Conservation (phyloP, 2,888 invertebrate species). For the Uloborus plumipes region DNA sequence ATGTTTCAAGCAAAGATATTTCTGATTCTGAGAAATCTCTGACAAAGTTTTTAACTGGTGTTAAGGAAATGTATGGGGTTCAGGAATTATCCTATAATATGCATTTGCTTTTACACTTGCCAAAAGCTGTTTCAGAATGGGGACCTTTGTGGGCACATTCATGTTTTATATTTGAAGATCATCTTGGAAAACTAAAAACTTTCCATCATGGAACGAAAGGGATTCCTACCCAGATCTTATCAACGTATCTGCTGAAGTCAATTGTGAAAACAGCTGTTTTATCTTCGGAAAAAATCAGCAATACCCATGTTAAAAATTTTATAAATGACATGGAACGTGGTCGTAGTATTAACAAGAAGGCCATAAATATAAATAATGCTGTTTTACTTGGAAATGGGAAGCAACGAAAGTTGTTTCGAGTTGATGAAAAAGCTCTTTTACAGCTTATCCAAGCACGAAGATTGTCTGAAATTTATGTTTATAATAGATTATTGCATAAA, state of each 20-base stretch:
- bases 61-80: not conserved
- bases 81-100: conserved; percentile 13
- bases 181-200: conserved; percentile 13
- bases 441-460: not conserved
- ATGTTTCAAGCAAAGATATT: not conserved
- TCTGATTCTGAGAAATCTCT: not conserved
- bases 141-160: conserved; percentile 29
- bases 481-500: not conserved
- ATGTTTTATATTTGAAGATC: conserved; percentile 22
- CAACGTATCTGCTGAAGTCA: not conserved
- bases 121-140: conserved; percentile 16
- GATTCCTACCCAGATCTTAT: not conserved
- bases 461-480: not conserved
- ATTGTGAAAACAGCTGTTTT: not conserved
- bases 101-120: conserved; percentile 23
- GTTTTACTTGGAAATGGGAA: not conserved
- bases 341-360: not conserved
- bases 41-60: not conserved
- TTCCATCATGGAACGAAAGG: conserved; percentile 1
- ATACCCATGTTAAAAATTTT: not conserved
- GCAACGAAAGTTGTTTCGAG: not conserved
- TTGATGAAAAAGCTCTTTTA: not conserved
- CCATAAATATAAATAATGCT: not conserved
- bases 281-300: not conserved
- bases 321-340: not conserved